Conservation (phyloP, 2,113 vertebrate species). For the Paracanthobrama guichenoti region DNA sequence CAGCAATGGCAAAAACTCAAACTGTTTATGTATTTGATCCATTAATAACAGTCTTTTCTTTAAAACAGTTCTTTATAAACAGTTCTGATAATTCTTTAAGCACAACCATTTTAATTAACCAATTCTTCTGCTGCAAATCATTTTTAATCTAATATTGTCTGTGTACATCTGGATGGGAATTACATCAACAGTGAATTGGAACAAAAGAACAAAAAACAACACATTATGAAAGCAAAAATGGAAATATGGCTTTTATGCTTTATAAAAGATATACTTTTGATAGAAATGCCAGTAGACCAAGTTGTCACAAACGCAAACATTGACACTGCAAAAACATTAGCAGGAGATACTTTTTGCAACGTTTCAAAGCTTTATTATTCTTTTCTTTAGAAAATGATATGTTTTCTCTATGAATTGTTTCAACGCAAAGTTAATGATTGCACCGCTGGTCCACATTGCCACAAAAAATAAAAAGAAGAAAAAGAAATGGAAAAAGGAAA, state of each 20-base stretch:
- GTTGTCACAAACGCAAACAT: constrained; percentile 54
- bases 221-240: constrained; percentile 11
- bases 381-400: constrained; percentile 63
- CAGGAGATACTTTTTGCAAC: constrained; percentile 64
- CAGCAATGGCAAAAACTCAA: background rate
- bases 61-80: constrained; percentile 12
- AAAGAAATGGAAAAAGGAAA: background rate
- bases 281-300: constrained; percentile 48
- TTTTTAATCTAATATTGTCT: background rate
- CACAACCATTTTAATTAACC: background rate
- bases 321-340: constrained; percentile 61
- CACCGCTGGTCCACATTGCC: constrained; percentile 63
- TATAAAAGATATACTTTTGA: constrained; percentile 56
- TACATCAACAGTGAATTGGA: constrained; percentile 58
- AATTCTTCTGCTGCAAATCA: constrained; percentile 1
- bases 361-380: constrained; percentile 63
- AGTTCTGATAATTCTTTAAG: constrained; percentile 5
- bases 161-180: background rate
- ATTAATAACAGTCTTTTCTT: constrained; percentile 19
- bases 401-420: constrained; percentile 68
- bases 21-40: background rate
- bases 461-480: constrained; percentile 54
- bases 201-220: constrained; percentile 49
- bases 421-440: constrained; percentile 62
- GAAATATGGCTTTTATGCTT: constrained; percentile 72